Evolutionary conservation across 2,888 invertebrate species (phyloP).

Genomic region (Parnassius glacialis): DNA sequence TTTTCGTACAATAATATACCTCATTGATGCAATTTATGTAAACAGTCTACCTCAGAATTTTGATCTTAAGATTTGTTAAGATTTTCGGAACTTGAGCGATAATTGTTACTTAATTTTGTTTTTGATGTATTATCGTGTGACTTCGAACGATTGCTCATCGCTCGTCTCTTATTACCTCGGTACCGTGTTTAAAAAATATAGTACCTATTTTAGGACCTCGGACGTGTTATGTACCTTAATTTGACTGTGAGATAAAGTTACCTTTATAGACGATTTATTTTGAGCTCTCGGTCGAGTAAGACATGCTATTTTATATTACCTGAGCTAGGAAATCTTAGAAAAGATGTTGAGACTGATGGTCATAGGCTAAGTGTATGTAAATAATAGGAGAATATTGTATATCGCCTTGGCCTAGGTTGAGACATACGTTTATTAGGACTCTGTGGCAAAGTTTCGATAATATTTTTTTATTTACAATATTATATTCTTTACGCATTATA

Average conservation of each 20-base stretch:
- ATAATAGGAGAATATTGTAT: constrained; percentile 78
- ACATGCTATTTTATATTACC: constrained; percentile 66
- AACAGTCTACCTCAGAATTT: constrained; percentile 76
- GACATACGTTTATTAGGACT: constrained; percentile 59
- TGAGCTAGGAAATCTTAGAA: constrained; percentile 70
- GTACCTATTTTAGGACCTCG: constrained; percentile 58
- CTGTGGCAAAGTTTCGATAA: constrained; percentile 67
- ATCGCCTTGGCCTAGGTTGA: constrained; percentile 78
- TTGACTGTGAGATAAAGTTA: constrained; percentile 77
- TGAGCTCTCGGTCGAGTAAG: constrained; percentile 65
- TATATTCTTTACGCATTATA: constrained; percentile 43
- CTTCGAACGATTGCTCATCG: constrained; percentile 72
- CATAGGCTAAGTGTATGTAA: constrained; percentile 79
- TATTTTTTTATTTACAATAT: constrained; percentile 39
- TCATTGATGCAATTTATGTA: constrained; percentile 76
- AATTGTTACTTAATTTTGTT: constrained; percentile 76
- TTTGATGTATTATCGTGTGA: constrained; percentile 53
- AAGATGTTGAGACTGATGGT: constrained; percentile 78
- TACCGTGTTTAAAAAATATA: constrained; percentile 63
- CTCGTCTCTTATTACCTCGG: constrained; percentile 55
- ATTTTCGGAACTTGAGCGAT: constrained; percentile 70
- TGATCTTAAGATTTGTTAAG: constrained; percentile 79
- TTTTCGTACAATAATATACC: constrained; percentile 69
- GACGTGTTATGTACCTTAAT: constrained; percentile 58
- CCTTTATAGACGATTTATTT: constrained; percentile 69